Evolutionary conservation across 2,797 vertebrate genomes (phyloP).

Genomic region (Takifugu ocellatus): DNA sequence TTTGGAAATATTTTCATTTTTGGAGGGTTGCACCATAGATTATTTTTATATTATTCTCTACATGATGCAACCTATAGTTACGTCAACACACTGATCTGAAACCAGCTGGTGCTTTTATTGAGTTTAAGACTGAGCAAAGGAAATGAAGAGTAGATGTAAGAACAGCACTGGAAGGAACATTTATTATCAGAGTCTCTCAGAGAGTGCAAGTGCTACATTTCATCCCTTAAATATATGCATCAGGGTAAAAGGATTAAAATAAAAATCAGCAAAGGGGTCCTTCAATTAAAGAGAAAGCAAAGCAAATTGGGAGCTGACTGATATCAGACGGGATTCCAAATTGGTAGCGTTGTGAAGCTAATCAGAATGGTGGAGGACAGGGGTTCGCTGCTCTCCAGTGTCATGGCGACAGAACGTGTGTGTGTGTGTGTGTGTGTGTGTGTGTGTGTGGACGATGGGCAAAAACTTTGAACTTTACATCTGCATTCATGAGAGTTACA

Average conservation of each 20-base stretch:
- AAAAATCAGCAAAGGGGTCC: constrained; percentile 10
- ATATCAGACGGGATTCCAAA: constrained; percentile 48
- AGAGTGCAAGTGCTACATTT: constrained; percentile 20
- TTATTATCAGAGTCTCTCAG: constrained; percentile 37
- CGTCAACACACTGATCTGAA: constrained; percentile 28
- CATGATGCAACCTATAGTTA: not conserved
- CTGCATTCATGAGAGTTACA: constrained; percentile 16
- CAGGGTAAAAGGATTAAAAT: constrained; percentile 12
- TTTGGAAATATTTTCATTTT: too few relatives aligned
- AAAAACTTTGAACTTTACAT: constrained; percentile 2
- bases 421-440: constrained; percentile 2
- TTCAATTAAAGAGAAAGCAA: constrained; percentile 43
- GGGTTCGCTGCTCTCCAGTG: constrained; percentile 23
- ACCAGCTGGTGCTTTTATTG: constrained; percentile 31
- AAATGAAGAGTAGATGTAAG: constrained; percentile 31
- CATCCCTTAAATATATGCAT: constrained; percentile 33
- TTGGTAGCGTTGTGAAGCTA: constrained; percentile 42
- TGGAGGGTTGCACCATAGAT: too few relatives aligned
- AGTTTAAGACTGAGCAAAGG: constrained; percentile 19
- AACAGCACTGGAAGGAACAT: constrained; percentile 27
- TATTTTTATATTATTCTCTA: not conserved
- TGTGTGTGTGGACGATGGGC: not conserved
- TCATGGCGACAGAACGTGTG: constrained; percentile 25
- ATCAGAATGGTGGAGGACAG: constrained; percentile 45
- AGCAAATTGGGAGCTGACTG: constrained; percentile 35